Base-by-base conservation (phyloP, 2,888 invertebrate genomes). In the Apotomis betuletana region DNA sequence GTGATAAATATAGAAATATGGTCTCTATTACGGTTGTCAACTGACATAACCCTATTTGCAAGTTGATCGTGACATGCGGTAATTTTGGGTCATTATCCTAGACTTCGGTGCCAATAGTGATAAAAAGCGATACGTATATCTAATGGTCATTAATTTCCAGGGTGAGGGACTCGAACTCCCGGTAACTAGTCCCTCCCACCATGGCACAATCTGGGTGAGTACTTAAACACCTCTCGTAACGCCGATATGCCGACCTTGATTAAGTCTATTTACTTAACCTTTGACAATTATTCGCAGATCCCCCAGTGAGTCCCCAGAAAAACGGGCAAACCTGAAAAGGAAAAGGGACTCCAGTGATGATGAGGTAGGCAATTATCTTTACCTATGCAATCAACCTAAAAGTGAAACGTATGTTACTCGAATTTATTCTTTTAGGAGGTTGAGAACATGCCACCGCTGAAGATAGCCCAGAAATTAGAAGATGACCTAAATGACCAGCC, bases 1-100 rank as follows among this genome's bases (percentile, higher is more conserved):
- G 74, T 13, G 80, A 81, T 83, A 83, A 80, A 82, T 82, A 83
- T 79, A 79, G 78, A 81, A 86, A 85, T 87, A 81, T 84, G 85
- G 79, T 84, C 84, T 85, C 82, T 87, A 90, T 86, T 83, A 81
- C 81, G 86, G 87, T 90, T 87, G 91, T 89, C 91, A 90, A 92
- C 86, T 90, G 90, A 93, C 93, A 93, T 93, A 93, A 93, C 93
- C 93, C 93, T 92, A 92, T 92, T 92, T 90, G 86, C 85, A 84
- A 86, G 83, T 89, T 83, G 85, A 86, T 87, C 87, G 89, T 91
- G 93, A 92, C 92, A 92, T 93, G 93, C 90, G 93, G 92, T 92
- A 89, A 89, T 89, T 90, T 90, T 83, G 82, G 83, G 83, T 81
- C 80, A 83, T 83, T 84, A 80, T 78, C 79, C 80, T 75, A 83